Evolutionary conservation across 2,888 invertebrate species (phyloP), one percentile per base, ranked within the genome.

Genomic region (Lepidochrysops patricia): DNA sequence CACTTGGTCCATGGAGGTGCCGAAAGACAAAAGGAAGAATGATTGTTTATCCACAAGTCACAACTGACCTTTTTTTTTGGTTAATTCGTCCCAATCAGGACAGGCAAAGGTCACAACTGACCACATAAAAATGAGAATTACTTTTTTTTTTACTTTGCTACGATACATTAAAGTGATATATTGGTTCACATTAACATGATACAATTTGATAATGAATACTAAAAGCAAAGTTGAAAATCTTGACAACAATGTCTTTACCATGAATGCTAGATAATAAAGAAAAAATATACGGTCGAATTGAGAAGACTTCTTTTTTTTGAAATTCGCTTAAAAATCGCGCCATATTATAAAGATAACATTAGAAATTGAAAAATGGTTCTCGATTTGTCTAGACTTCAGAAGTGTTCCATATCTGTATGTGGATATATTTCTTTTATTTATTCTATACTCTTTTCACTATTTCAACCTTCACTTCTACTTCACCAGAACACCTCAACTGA

Each of bases 331-430:
- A 43, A 23, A 23, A 9, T 43, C 2, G 19, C 0, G 9, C 9
- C 9, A 43, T 3, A 19, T 37, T 1, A 15, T 15, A 43, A 43
- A 64, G 76, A 75, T 71, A 76, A 23, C 4, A 19, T 43, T 19
- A 43, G 19, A 43, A 43, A 43, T 37, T 19, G 19, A 43, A 43
- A 19, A 43, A 43, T 37, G 37, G 15, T 3, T 43, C 3, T 43
- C 9, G 12, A 9, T 43, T 9, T 19, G 43, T 43, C 43, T 12
- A 43, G 43, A 43, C 15, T 43, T 29, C 9, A 29, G 7, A 29
- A 29, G 1, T 5, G 9, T 29, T 29, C 29, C 19, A 43, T 43
- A 43, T 43, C 23, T 43, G 43, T 43, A 43, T 43, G 19, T 43
- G 19, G 4, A 43, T 19, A 43, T 19, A 19, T 43, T 43, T n/a